Evolutionary conservation across 1,140 invertebrate genomes (phyloP).

Genomic region (Nautilus pompilius): DNA sequence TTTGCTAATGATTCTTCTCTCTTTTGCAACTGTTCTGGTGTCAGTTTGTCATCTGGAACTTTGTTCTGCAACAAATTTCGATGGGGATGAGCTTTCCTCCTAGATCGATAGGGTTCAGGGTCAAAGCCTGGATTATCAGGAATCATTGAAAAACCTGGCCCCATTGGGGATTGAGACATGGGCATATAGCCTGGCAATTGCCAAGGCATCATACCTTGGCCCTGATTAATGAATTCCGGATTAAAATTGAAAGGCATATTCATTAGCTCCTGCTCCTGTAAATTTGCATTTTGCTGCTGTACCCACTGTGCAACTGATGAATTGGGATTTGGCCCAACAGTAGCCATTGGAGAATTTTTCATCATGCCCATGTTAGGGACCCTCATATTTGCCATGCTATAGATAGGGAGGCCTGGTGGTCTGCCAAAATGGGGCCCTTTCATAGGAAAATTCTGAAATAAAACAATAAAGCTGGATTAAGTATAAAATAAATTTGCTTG

Average conservation of each 20-base stretch:
- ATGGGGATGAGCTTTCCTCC: slow-evolving; percentile 23
- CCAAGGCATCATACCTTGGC: slow-evolving; percentile 9
- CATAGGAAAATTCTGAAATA: slow-evolving; percentile 22
- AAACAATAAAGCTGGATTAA: too few relatives aligned
- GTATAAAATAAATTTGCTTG: too few relatives aligned
- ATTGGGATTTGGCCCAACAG: slow-evolving; percentile 18
- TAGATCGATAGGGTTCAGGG: slow-evolving; percentile 21
- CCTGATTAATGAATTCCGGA: slow-evolving; percentile 11
- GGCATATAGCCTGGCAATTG: not conserved
- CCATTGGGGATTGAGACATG: slow-evolving; percentile 18
- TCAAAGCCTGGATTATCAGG: slow-evolving; percentile 34
- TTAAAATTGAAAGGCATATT: slow-evolving; percentile 18
- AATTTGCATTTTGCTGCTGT: slow-evolving; percentile 47
- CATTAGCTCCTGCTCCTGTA: slow-evolving; percentile 41
- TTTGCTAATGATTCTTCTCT: slow-evolving; percentile 88
- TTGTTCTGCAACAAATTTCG: slow-evolving; percentile 45
- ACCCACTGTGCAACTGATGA: slow-evolving; percentile 48
- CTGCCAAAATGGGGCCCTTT: slow-evolving; percentile 13
- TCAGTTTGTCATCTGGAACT: slow-evolving; percentile 89
- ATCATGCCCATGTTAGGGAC: slow-evolving; percentile 13
- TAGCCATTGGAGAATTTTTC: slow-evolving; percentile 7
- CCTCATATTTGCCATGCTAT: slow-evolving; percentile 13
- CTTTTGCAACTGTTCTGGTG: slow-evolving; percentile 90
- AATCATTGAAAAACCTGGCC: slow-evolving; percentile 31
- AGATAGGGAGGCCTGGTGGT: slow-evolving; percentile 20